Evolutionary conservation across 2,113 vertebrate species (phyloP).

Genomic region (Mesoclemmys tuberculata): DNA sequence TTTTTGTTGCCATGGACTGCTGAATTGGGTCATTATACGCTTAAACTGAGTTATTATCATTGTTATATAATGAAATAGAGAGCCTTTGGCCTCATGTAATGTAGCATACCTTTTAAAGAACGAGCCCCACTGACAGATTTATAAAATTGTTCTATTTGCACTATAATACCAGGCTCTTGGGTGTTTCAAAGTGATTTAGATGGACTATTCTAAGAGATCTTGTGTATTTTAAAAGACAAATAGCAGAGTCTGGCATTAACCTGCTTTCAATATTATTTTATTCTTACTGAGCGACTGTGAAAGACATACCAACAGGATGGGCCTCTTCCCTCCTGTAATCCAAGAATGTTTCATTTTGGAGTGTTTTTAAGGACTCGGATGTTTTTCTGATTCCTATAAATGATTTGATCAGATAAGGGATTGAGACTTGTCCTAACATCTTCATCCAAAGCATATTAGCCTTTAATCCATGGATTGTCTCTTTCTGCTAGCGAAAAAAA

Average conservation of each 20-base stretch:
- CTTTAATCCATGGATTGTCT: slow-evolving; percentile 24
- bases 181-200: slow-evolving; percentile 72
- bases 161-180: slow-evolving; percentile 46
- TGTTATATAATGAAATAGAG: slow-evolving; percentile 68
- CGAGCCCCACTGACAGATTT: slow-evolving; percentile 53
- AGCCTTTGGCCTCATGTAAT: slow-evolving; percentile 58
- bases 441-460: slow-evolving; percentile 31
- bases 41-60: slow-evolving; percentile 78
- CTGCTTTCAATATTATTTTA: slow-evolving; percentile 67
- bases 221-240: slow-evolving; percentile 63
- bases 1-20: slow-evolving; percentile 71
- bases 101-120: slow-evolving; percentile 67
- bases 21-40: slow-evolving; percentile 75
- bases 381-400: slow-evolving; percentile 48
- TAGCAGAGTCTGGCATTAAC: slow-evolving; percentile 57
- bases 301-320: slow-evolving; percentile 44
- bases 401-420: slow-evolving; percentile 46
- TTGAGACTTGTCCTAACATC: slow-evolving; percentile 6
- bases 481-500: not conserved
- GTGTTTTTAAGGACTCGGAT: slow-evolving; percentile 30
- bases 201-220: slow-evolving; percentile 59
- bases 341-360: slow-evolving; percentile 51
- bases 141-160: slow-evolving; percentile 67
- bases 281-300: slow-evolving; percentile 69
- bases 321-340: slow-evolving; percentile 37